Evolutionary conservation across 2,888 invertebrate species (phyloP).

Genomic region (Eumerus sabulonum): DNA sequence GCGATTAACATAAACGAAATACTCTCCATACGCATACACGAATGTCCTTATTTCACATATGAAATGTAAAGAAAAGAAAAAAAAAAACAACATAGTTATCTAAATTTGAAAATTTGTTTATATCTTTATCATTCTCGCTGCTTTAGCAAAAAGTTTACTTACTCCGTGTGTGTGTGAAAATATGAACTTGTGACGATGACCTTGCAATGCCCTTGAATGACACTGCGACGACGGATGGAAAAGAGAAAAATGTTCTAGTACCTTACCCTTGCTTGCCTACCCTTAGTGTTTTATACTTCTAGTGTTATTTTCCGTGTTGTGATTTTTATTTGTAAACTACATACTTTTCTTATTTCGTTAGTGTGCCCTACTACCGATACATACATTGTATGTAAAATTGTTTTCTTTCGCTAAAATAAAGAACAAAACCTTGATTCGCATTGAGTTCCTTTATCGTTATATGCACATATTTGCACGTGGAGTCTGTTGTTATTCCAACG

Average conservation of each 20-base stretch:
- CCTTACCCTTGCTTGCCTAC: slow-evolving; percentile 16
- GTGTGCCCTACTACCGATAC: slow-evolving; percentile 35
- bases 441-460: too few relatives aligned
- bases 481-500: slow-evolving; percentile 18
- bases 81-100: background rate
- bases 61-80: too few relatives aligned
- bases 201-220: slow-evolving; percentile 79
- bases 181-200: slow-evolving; percentile 72
- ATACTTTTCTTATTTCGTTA: slow-evolving; percentile 40
- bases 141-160: slow-evolving; percentile 35
- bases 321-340: slow-evolving; percentile 32
- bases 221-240: slow-evolving; percentile 74
- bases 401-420: background rate
- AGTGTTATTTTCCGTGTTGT: slow-evolving; percentile 52
- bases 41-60: background rate
- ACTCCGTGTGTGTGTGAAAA: slow-evolving; percentile 62
- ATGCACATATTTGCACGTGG: background rate
- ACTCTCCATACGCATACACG: background rate
- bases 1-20: background rate
- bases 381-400: slow-evolving; percentile 34
- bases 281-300: slow-evolving; percentile 8
- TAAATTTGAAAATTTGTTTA: slow-evolving; percentile 28
- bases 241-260: slow-evolving; percentile 60
- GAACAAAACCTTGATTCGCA: too few relatives aligned
- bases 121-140: slow-evolving; percentile 27